phyloP scores from a whole-genome alignment of 2,888 invertebrate species.

The Microchrysa polita region DNA sequence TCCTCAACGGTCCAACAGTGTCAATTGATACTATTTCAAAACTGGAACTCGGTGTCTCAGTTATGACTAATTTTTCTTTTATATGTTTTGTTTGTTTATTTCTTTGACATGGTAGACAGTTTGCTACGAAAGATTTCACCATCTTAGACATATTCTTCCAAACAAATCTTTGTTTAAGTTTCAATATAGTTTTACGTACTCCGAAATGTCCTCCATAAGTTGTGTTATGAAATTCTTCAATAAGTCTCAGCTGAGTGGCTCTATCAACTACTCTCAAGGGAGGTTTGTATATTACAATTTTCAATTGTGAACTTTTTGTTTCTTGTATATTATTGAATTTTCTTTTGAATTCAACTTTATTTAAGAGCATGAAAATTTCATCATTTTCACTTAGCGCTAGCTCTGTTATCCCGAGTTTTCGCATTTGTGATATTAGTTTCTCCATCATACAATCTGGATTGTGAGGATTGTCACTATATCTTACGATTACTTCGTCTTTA shows the following conservation, averaged over 20 bases:
- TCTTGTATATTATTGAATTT: no score
- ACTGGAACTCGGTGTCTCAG: slow-evolving; percentile 45
- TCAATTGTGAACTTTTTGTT: not conserved
- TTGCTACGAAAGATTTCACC: no score
- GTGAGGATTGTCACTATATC: no score
- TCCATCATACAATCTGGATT: no score
- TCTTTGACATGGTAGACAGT: no score
- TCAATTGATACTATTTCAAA: slow-evolving; percentile 46
- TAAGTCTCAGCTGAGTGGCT: not conserved
- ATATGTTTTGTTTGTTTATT: slow-evolving; percentile 28
- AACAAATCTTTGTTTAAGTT: not conserved
- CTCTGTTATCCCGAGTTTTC: no score
- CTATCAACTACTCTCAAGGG: not conserved
- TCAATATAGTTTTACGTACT: not conserved
- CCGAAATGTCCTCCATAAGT: not conserved
- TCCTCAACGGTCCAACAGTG: slow-evolving; percentile 37
- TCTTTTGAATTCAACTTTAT: no score
- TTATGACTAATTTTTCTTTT: slow-evolving; percentile 44
- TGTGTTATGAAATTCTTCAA: not conserved
- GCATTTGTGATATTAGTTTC: no score
- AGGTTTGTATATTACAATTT: not conserved
- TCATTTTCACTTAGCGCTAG: no score
- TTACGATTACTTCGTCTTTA: no score
- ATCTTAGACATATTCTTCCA: not conserved
- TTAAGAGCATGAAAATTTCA: no score